These are phyloP conservation scores for Limnothrissa miodon DNA, from an alignment of 2,113 vertebrate genomes.

Conservation along the genomic window DNA sequence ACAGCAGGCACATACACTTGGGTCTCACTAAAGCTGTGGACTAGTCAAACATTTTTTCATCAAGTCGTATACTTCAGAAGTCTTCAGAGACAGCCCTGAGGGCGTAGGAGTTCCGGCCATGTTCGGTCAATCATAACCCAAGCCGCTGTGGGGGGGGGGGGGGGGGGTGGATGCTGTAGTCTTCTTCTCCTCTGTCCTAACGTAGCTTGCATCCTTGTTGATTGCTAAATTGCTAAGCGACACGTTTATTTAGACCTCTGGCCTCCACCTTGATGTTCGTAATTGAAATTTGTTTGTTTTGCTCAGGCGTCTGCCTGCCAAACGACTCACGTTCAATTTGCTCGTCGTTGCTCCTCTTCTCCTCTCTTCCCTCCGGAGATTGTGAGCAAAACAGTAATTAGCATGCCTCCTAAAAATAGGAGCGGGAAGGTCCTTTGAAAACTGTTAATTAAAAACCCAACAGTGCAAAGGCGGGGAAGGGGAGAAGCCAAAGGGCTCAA, in stretches of 20 bases:
- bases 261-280: constrained; percentile 21
- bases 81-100: background rate
- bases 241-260: constrained; percentile 13
- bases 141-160: background rate
- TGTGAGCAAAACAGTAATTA: constrained; percentile 50
- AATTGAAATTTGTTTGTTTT: constrained; percentile 42
- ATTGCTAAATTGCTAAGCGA: constrained; percentile 6
- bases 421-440: constrained; percentile 36
- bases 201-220: background rate
- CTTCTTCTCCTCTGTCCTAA: background rate
- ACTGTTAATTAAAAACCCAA: constrained; percentile 44
- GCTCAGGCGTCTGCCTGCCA: constrained; percentile 24
- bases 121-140: constrained; percentile 7
- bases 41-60: background rate
- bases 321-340: constrained; percentile 36
- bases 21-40: background rate
- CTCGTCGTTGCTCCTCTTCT: constrained; percentile 24
- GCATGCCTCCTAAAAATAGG: constrained; percentile 30
- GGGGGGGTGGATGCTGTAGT: background rate
- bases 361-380: constrained; percentile 39
- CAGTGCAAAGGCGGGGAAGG: constrained; percentile 20
- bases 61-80: background rate
- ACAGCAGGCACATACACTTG: background rate
- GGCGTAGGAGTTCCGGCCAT: background rate
- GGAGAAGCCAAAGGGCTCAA: background rate